These are phyloP conservation scores for Plebejus melissa DNA, from an alignment of 2,888 invertebrate genomes.

Conservation along the genomic window DNA sequence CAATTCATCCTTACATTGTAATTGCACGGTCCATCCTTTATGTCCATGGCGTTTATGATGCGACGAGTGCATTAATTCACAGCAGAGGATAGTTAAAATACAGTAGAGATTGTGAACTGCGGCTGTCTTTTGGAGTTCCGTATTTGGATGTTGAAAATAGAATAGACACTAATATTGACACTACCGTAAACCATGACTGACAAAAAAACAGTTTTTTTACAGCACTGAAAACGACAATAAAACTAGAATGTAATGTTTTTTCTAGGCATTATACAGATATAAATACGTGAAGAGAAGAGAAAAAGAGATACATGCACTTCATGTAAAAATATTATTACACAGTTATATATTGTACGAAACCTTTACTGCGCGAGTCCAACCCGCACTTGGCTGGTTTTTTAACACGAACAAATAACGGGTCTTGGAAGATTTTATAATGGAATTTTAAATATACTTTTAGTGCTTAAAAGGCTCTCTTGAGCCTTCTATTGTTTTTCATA, in stretches of 20 bases:
- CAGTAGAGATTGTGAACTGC: background rate
- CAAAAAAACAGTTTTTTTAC: too few relatives aligned
- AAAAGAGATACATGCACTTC: too few relatives aligned
- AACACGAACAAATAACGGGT: slow-evolving; percentile 2
- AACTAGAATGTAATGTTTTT: too few relatives aligned
- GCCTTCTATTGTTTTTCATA: background rate
- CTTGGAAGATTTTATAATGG: slow-evolving; percentile 12
- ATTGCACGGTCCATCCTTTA: background rate
- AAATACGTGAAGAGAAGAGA: background rate
- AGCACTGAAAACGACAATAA: too few relatives aligned
- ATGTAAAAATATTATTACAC: background rate
- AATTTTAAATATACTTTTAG: slow-evolving; percentile 4
- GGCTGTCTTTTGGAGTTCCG: background rate
- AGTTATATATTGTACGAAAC: background rate
- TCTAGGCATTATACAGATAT: too few relatives aligned
- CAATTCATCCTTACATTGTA: background rate
- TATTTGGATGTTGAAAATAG: background rate
- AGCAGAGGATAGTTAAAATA: slow-evolving; percentile 1
- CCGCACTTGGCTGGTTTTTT: background rate
- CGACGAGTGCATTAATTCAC: slow-evolving; percentile 3
- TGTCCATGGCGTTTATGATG: slow-evolving; percentile 2
- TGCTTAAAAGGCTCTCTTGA: background rate
- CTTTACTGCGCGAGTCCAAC: background rate
- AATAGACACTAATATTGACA: too few relatives aligned
- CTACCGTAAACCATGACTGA: too few relatives aligned